phyloP scores from a whole-genome alignment of 2,797 vertebrate species.

The Podarcis siculus region DNA sequence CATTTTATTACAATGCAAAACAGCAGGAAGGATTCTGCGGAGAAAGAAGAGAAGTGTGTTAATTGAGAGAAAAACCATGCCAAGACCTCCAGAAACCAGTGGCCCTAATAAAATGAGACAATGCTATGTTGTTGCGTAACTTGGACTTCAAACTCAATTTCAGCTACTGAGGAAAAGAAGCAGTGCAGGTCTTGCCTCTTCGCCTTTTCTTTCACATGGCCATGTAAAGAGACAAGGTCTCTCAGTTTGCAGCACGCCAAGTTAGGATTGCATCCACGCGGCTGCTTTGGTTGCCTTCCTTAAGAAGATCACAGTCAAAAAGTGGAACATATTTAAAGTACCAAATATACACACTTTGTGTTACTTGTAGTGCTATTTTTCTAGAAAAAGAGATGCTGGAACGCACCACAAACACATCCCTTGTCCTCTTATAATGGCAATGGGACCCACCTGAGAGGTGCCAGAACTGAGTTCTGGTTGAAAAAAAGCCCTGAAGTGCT shows the following conservation, averaged over 20 bases:
- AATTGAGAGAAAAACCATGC: slow-evolving; percentile 75
- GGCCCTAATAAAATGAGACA: slow-evolving; percentile 85
- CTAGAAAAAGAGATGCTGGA: too few species aligned
- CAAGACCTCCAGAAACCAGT: slow-evolving; percentile 72
- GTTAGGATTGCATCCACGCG: slow-evolving; percentile 27
- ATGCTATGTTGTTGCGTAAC: slow-evolving; percentile 79
- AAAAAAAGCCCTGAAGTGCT: too few species aligned
- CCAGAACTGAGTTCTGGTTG: too few species aligned
- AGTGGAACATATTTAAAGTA: background rate
- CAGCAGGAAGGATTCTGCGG: slow-evolving; percentile 73
- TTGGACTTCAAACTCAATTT: slow-evolving; percentile 69
- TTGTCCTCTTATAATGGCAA: too few species aligned
- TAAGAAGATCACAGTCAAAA: background rate
- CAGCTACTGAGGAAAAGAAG: slow-evolving; percentile 15
- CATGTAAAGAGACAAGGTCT: background rate
- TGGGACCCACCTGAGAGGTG: too few species aligned
- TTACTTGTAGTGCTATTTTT: too few species aligned
- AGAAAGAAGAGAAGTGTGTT: slow-evolving; percentile 76
- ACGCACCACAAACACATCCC: too few species aligned
- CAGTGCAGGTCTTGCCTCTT: slow-evolving; percentile 30
- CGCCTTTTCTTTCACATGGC: background rate
- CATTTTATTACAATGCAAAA: slow-evolving; percentile 81
- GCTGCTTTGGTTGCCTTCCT: background rate
- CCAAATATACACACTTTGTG: background rate
- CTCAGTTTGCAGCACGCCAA: background rate